These are phyloP conservation scores for Pelusios castaneus DNA, from an alignment of 2,113 vertebrate species.

Conservation along the genomic window DNA sequence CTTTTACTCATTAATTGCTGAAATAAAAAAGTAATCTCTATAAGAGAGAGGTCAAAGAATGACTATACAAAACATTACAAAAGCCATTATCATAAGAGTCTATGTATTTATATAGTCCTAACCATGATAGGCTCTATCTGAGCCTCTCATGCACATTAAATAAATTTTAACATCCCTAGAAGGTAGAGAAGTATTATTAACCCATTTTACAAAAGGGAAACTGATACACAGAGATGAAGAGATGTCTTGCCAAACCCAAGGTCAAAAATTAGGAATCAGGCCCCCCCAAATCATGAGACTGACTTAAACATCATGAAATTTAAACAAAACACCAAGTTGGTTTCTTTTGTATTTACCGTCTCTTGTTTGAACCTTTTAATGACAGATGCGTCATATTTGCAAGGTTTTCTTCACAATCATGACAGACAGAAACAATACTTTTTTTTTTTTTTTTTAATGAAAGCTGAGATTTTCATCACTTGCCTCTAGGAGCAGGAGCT, in stretches of 20 bases:
- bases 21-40: conserved; percentile 21
- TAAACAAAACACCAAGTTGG: neutral
- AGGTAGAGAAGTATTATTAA: neutral
- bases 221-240: neutral
- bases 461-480: conserved; percentile 13
- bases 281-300: neutral
- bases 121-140: neutral
- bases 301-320: too few species aligned
- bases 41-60: neutral
- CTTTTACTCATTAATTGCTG: conserved; percentile 40
- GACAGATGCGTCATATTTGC: neutral
- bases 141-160: neutral
- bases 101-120: neutral
- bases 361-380: neutral
- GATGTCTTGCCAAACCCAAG: neutral
- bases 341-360: neutral
- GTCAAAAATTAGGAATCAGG: neutral
- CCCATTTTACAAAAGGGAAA: neutral
- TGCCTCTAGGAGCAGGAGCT: neutral
- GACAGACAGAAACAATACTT: neutral
- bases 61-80: neutral
- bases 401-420: conserved; percentile 34
- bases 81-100: neutral
- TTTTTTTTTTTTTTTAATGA: neutral
- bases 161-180: neutral